Evolutionary conservation across 1,140 invertebrate genomes (phyloP).

Genomic region (Drosophila nigrodunni): DNA sequence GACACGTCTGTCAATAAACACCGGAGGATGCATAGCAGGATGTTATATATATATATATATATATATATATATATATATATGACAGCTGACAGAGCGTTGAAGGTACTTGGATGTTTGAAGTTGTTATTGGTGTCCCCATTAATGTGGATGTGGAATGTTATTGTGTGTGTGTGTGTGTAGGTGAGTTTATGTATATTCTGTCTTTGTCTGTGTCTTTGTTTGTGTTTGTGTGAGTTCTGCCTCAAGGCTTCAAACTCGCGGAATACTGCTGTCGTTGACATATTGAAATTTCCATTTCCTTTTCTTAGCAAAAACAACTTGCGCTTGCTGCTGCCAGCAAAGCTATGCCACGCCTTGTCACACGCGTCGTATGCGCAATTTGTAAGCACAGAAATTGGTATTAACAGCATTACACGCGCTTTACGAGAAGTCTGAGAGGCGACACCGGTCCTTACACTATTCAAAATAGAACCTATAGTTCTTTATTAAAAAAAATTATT

Average conservation of each 20-base stretch:
- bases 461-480: too few species aligned
- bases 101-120: constrained; percentile 16
- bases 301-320: constrained; percentile 64
- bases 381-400: constrained; percentile 79
- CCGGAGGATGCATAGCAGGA: constrained; percentile 50
- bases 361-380: constrained; percentile 79
- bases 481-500: too few species aligned
- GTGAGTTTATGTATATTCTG: too few species aligned
- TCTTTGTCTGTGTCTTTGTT: constrained; percentile 3
- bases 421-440: constrained; percentile 65
- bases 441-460: constrained; percentile 3
- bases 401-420: constrained; percentile 77
- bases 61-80: constrained; percentile 24
- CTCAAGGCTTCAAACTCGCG: constrained; percentile 28
- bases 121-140: constrained; percentile 15
- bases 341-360: constrained; percentile 26
- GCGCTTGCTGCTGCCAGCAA: constrained; percentile 32
- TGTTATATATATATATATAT: too few species aligned
- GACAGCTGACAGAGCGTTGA: constrained; percentile 37
- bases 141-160: constrained; percentile 4
- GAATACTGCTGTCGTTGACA: constrained; percentile 70
- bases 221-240: constrained; percentile 5
- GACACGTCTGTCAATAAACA: constrained; percentile 60
- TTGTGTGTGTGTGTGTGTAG: constrained; percentile 7
- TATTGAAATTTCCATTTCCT: constrained; percentile 76